Conservation (phyloP, 2,797 vertebrate species). For the Geotrypetes seraphini region DNA sequence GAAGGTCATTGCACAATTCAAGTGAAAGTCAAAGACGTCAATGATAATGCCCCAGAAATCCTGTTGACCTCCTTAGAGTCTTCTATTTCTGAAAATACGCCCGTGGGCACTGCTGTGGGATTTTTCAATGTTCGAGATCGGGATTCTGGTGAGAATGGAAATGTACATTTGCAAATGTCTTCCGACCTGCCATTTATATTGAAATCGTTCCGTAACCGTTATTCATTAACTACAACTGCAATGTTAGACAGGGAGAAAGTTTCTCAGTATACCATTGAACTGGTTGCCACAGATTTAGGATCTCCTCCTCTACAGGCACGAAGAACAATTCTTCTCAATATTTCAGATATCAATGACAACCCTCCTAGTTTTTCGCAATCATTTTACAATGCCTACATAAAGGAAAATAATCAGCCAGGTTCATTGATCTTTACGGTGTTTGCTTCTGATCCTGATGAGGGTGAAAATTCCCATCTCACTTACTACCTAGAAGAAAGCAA, state of each 20-base stretch:
- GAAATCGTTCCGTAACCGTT: constrained; percentile 75
- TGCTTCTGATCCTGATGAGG: constrained; percentile 74
- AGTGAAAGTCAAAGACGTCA: constrained; percentile 76
- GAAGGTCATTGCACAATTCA: constrained; percentile 87
- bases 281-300: constrained; percentile 74
- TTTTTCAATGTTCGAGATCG: constrained; percentile 76
- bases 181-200: constrained; percentile 74
- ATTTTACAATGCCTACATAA: constrained; percentile 78
- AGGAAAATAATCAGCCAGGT: constrained; percentile 78
- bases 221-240: constrained; percentile 69
- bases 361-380: constrained; percentile 75
- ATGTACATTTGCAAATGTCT: constrained; percentile 67
- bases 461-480: constrained; percentile 72
- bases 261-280: constrained; percentile 67
- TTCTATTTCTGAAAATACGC: constrained; percentile 70
- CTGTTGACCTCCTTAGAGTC: constrained; percentile 73
- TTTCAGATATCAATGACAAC: constrained; percentile 94
- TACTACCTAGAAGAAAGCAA: constrained; percentile 74
- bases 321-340: constrained; percentile 67
- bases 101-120: constrained; percentile 73
- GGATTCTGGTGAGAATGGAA: constrained; percentile 77
- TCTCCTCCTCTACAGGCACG: constrained; percentile 69
- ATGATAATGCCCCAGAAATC: constrained; percentile 85
- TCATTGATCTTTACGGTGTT: constrained; percentile 70
- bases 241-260: constrained; percentile 73